Conservation (phyloP, 2,888 invertebrate genomes). For the Macrophya alboannulata region DNA sequence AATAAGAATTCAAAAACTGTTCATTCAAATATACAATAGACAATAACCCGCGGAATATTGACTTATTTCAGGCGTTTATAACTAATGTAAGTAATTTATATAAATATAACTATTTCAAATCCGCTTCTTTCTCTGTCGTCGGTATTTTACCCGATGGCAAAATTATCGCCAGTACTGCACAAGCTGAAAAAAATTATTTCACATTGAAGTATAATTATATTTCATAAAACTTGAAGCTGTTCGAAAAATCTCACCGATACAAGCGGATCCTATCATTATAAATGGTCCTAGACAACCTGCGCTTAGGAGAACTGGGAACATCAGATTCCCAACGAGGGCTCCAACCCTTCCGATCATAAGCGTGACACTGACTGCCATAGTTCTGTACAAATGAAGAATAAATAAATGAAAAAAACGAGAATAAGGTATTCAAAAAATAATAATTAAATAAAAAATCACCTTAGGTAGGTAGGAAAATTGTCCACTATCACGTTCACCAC, state of each 20-base stretch:
- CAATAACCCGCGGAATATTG: background rate
- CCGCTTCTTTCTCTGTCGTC: background rate
- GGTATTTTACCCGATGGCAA: slow-evolving; percentile 39
- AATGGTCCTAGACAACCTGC: slow-evolving; percentile 89
- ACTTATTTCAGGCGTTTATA: background rate
- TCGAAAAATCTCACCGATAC: slow-evolving; percentile 81
- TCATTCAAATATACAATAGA: background rate
- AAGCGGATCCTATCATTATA: slow-evolving; percentile 84
- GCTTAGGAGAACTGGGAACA: slow-evolving; percentile 86
- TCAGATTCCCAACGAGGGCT: slow-evolving; percentile 87
- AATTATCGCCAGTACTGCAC: slow-evolving; percentile 66
- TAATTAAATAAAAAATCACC: slow-evolving; percentile 65
- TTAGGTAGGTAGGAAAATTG: slow-evolving; percentile 75
- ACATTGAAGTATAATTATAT: background rate
- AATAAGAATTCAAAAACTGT: background rate
- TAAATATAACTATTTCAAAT: background rate
- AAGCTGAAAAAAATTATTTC: slow-evolving; percentile 65
- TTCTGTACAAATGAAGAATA: slow-evolving; percentile 80
- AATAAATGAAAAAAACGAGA: background rate
- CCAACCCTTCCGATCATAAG: slow-evolving; percentile 88
- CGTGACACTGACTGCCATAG: slow-evolving; percentile 87
- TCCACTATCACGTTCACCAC: slow-evolving; percentile 80
- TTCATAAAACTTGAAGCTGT: background rate
- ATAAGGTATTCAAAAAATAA: background rate
- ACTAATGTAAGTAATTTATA: background rate